A percentile compares a stretch with the other conserved stretches of the same genome.
Evolutionary conservation across 2,797 vertebrate genomes (phyloP).

Genomic region (Pitangus sulphuratus): DNA sequence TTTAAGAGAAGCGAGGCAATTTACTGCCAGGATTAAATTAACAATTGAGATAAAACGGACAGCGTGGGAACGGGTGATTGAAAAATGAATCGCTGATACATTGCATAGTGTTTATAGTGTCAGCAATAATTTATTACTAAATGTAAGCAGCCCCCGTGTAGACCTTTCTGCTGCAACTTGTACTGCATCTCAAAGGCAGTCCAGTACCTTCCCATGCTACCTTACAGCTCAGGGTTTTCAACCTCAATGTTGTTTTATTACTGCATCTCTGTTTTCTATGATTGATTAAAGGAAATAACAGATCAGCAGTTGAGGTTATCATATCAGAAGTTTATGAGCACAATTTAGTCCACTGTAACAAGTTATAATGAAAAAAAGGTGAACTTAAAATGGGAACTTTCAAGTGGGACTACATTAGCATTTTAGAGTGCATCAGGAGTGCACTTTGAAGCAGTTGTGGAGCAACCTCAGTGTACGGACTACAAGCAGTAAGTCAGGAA

Average conservation of each 20-base stretch:
- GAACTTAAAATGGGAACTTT: background rate
- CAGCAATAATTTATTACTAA: background rate
- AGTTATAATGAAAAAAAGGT: accelerated
- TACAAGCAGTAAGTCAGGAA: background rate
- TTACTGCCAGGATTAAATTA: background rate
- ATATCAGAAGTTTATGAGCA: background rate
- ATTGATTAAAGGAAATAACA: background rate
- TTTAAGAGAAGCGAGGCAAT: background rate
- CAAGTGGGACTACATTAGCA: background rate
- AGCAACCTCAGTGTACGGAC: background rate
- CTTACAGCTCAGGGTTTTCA: background rate
- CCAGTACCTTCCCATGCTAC: accelerated
- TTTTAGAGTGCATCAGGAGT: accelerated
- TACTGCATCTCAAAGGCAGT: accelerated
- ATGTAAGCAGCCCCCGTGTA: accelerated
- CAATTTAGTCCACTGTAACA: background rate
- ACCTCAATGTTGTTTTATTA: background rate
- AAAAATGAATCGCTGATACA: background rate
- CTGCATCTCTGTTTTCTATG: background rate
- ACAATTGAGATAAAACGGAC: background rate
- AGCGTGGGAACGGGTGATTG: background rate
- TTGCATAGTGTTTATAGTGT: accelerated
- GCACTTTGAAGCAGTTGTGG: background rate
- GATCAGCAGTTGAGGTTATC: background rate
- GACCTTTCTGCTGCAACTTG: background rate